These are phyloP conservation scores for Tipula helvola DNA, from an alignment of 2,888 invertebrate genomes.

Conservation along the genomic window DNA sequence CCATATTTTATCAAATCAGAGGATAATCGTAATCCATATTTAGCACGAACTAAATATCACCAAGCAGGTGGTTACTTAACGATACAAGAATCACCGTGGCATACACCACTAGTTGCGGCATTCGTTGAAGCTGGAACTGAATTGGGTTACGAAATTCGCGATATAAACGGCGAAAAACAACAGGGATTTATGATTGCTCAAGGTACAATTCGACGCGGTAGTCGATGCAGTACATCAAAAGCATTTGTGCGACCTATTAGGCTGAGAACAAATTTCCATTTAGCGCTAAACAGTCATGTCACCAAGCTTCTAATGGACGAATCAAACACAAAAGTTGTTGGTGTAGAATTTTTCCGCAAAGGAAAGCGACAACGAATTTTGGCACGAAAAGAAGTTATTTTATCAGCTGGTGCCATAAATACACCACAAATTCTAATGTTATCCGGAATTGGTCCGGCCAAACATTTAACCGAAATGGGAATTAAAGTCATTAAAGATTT, in stretches of 20 bases:
- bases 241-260: constrained; percentile 72
- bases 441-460: constrained; percentile 67
- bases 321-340: constrained; percentile 58
- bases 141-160: constrained; percentile 70
- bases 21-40: constrained; percentile 76
- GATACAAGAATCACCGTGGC: constrained; percentile 74
- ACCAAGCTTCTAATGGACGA: constrained; percentile 65
- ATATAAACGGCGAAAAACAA: constrained; percentile 68
- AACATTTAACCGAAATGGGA: constrained; percentile 54
- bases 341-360: constrained; percentile 66
- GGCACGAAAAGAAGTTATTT: constrained; percentile 71
- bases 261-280: constrained; percentile 63
- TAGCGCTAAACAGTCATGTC: constrained; percentile 67
- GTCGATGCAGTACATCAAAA: constrained; percentile 76
- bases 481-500: constrained; percentile 64
- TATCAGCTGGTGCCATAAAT: constrained; percentile 85
- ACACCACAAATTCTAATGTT: constrained; percentile 85
- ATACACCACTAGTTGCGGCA: constrained; percentile 66
- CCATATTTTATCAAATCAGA: constrained; percentile 85
- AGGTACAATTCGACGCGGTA: constrained; percentile 64
- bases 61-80: constrained; percentile 62
- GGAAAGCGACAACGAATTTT: constrained; percentile 55
- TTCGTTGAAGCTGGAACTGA: constrained; percentile 73
- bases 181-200: constrained; percentile 74
- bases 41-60: constrained; percentile 57